A percentile compares a stretch with the other conserved stretches of the same genome.
phyloP scores from a whole-genome alignment of 2,797 vertebrate genomes.

The Enteromius anoplus region DNA sequence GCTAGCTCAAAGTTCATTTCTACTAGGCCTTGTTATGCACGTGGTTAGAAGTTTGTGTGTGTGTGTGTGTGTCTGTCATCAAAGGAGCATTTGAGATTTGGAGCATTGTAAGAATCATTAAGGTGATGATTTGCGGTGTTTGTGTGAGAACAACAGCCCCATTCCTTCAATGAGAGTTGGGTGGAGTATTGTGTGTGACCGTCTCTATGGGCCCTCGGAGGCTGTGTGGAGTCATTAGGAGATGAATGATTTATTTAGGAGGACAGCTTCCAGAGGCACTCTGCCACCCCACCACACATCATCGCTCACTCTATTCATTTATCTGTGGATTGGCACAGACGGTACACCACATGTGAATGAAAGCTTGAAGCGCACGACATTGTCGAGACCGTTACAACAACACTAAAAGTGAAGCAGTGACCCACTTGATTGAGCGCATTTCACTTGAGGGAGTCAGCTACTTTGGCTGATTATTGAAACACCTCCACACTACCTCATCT shows the following conservation, averaged over 20 bases:
- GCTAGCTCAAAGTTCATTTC: slow-evolving; percentile 13
- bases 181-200: slow-evolving; percentile 5
- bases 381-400: neutral
- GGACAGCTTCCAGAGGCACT: slow-evolving; percentile 27
- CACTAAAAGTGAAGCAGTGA: slow-evolving; percentile 19
- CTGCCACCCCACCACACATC: slow-evolving; percentile 33
- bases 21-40: neutral
- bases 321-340: neutral
- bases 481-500: neutral
- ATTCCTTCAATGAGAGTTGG: slow-evolving; percentile 22
- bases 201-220: slow-evolving; percentile 10
- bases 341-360: neutral
- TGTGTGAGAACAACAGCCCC: slow-evolving; percentile 9
- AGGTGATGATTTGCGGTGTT: slow-evolving; percentile 20
- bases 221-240: slow-evolving; percentile 37
- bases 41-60: neutral
- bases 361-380: neutral
- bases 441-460: neutral
- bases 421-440: neutral
- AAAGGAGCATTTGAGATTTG: slow-evolving; percentile 30
- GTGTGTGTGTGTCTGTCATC: neutral
- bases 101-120: slow-evolving; percentile 14
- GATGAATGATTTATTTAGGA: slow-evolving; percentile 48
- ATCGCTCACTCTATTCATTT: slow-evolving; percentile 4
- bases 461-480: slow-evolving; percentile 10